These are phyloP conservation scores for Hymenopus coronatus DNA, from an alignment of 2,888 invertebrate species.

Conservation along the genomic window DNA sequence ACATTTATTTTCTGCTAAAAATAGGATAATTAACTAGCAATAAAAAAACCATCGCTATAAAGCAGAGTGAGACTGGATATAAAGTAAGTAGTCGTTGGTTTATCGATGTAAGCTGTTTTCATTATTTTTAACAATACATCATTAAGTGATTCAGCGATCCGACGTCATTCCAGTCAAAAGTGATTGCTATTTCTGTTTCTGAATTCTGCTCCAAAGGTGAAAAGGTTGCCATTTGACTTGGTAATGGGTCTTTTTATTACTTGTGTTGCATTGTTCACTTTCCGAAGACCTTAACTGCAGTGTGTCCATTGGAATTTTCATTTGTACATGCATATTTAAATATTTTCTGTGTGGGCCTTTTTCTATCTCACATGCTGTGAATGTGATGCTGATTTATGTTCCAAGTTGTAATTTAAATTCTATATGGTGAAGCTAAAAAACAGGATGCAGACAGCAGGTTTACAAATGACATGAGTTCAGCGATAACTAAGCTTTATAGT, in stretches of 20 bases:
- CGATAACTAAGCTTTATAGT: no score
- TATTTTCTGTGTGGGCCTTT: neutral
- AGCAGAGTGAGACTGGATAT: neutral
- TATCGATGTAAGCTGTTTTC: neutral
- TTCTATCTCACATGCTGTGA: neutral
- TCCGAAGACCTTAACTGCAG: neutral
- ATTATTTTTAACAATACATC: neutral
- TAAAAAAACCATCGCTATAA: neutral
- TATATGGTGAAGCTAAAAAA: no score
- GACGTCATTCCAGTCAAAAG: neutral
- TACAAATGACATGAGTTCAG: no score
- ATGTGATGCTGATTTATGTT: neutral
- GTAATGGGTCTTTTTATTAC: neutral
- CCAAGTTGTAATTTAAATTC: no score
- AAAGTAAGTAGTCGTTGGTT: neutral
- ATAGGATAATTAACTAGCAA: neutral
- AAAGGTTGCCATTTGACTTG: neutral
- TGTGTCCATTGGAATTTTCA: neutral
- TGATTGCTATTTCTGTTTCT: neutral
- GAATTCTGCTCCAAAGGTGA: neutral
- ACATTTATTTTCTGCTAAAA: neutral
- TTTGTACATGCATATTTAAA: neutral
- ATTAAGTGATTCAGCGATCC: neutral
- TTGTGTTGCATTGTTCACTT: neutral
- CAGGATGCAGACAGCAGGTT: no score